A percentile compares a stretch with the other conserved stretches of the same genome.
phyloP scores from a whole-genome alignment of 2,113 vertebrate species.

The Malurus elegans region DNA sequence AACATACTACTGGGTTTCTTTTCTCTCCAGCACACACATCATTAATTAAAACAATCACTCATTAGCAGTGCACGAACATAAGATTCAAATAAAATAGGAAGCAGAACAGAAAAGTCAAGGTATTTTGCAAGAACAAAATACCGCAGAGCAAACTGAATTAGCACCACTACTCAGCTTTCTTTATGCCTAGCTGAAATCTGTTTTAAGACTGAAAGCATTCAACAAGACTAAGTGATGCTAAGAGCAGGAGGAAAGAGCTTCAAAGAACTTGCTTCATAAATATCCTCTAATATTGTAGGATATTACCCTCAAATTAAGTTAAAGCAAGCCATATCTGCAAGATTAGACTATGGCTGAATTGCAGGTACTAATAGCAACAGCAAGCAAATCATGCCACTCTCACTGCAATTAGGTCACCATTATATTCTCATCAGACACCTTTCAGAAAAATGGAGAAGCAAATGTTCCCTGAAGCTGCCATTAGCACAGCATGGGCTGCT shows the following conservation, averaged over 20 bases:
- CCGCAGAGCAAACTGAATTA: background rate
- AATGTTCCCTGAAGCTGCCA: background rate
- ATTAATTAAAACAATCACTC: background rate
- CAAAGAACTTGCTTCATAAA: background rate
- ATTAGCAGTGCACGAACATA: background rate
- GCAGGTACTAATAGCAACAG: background rate
- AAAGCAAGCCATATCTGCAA: background rate
- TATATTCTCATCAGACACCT: background rate
- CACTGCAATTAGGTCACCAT: background rate
- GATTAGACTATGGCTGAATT: background rate
- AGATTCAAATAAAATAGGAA: background rate
- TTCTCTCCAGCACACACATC: background rate
- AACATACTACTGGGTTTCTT: background rate
- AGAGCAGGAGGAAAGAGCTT: background rate
- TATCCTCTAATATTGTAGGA: background rate
- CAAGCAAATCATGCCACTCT: background rate
- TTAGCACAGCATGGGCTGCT: background rate
- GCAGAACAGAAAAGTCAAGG: background rate
- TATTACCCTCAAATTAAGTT: slow-evolving; percentile 31
- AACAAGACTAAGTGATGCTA: slow-evolving; percentile 11
- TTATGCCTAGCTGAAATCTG: background rate
- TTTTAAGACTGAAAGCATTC: slow-evolving; percentile 28
- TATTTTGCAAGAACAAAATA: background rate
- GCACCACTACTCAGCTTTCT: background rate
- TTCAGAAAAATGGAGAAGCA: background rate